Percentiles rank a stretch among this genome's conserved stretches.
Conservation (phyloP, 1,140 invertebrate species). For the Drosophila saltans region DNA sequence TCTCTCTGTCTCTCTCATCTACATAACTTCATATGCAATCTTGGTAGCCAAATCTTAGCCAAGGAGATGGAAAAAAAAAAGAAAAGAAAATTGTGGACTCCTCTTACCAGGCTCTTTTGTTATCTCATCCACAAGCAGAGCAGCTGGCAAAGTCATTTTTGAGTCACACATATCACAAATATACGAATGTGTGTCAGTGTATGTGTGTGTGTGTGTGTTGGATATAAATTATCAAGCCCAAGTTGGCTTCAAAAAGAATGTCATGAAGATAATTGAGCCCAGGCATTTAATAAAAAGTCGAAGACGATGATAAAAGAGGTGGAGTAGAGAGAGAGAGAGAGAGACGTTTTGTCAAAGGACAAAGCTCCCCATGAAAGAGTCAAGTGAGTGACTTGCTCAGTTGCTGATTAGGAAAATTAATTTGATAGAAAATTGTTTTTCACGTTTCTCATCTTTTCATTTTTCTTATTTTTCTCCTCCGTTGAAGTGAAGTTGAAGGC, state of each 20-base stretch:
- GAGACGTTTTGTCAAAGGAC: conserved; percentile 3
- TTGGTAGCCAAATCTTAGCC: conserved; percentile 53
- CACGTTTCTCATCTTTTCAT: conserved; percentile 23
- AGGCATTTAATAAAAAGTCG: conserved; percentile 64
- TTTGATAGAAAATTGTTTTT: conserved; percentile 68
- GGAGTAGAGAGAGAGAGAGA: background rate
- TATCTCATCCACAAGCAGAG: conserved; percentile 58
- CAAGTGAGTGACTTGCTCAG: conserved; percentile 64
- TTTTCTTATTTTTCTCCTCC: conserved; percentile 2
- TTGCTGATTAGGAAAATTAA: conserved; percentile 72
- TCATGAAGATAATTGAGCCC: conserved; percentile 74
- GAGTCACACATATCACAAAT: conserved; percentile 46
- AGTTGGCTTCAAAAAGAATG: conserved; percentile 58
- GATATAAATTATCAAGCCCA: conserved; percentile 51
- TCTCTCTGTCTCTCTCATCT: conserved; percentile 29
- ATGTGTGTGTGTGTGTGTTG: conserved; percentile 21
- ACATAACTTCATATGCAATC: conserved; percentile 56
- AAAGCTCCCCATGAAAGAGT: conserved; percentile 50
- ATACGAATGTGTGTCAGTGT: background rate
- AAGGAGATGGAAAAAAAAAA: conserved; percentile 54
- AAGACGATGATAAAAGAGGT: conserved; percentile 28
- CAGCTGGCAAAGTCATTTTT: conserved; percentile 60
- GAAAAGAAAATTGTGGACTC: conserved; percentile 38
- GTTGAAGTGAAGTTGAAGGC: background rate
- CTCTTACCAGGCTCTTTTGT: conserved; percentile 55